A percentile compares a stretch with the other conserved stretches of the same genome.
These are phyloP conservation scores for Paracanthobrama guichenoti DNA, from an alignment of 2,113 vertebrate species.

Conservation along the genomic window DNA sequence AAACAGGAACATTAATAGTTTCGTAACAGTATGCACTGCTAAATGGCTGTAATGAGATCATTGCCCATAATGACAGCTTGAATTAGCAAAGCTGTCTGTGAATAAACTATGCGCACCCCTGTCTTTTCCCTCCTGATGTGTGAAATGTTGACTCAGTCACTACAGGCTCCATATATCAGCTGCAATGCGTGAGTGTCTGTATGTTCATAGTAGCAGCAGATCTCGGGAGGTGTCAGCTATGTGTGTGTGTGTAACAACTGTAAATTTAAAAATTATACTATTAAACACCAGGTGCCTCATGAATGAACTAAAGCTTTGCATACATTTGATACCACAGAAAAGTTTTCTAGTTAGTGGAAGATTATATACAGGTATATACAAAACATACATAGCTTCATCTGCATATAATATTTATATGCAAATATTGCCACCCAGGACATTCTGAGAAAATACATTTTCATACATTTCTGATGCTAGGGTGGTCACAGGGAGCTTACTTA, in stretches of 20 bases:
- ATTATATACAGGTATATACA: too few species aligned
- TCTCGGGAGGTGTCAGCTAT: not conserved
- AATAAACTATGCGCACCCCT: conserved; percentile 1
- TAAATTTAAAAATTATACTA: not conserved
- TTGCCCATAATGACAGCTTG: conserved; percentile 40
- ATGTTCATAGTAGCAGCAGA: conserved; percentile 13
- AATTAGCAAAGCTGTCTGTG: conserved; percentile 37
- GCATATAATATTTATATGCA: too few species aligned
- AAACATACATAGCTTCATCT: too few species aligned
- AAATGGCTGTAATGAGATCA: conserved; percentile 37
- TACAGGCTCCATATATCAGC: not conserved
- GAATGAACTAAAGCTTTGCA: not conserved
- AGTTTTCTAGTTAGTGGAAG: not conserved
- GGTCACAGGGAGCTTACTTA: too few species aligned
- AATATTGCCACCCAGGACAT: too few species aligned
- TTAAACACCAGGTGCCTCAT: not conserved
- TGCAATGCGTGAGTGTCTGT: not conserved
- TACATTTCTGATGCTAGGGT: too few species aligned
- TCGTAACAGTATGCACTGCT: not conserved
- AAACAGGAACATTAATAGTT: conserved; percentile 26
- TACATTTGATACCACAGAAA: not conserved
- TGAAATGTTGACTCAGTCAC: conserved; percentile 26
- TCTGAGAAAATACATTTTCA: too few species aligned
- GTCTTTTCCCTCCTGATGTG: conserved; percentile 33
- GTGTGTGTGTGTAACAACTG: too few species aligned